Conservation (phyloP, 2,797 vertebrate genomes). For the Cirrhinus molitorella region DNA sequence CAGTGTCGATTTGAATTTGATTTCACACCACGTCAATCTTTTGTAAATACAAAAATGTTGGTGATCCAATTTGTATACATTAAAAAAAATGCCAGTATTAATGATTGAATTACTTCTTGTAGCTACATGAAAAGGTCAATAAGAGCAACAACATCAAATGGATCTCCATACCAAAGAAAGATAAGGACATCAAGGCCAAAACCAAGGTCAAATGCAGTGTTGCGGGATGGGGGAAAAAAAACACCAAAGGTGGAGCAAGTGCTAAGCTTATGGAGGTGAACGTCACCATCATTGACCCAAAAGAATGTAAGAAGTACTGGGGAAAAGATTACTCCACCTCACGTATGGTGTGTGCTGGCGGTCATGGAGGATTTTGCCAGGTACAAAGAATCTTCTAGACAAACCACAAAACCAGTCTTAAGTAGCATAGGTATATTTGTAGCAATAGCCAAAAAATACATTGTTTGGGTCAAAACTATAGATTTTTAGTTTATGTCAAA, state of each 20-base stretch:
- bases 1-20: background rate
- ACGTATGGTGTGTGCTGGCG: conserved; percentile 55
- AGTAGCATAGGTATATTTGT: too few relatives aligned
- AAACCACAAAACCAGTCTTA: background rate
- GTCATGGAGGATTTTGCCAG: conserved; percentile 58
- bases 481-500: too few relatives aligned
- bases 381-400: conserved; percentile 42
- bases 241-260: accelerated
- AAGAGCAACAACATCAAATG: conserved; percentile 31
- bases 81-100: background rate
- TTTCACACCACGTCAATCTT: too few relatives aligned
- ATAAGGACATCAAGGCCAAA: conserved; percentile 59
- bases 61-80: background rate
- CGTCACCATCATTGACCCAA: conserved; percentile 45
- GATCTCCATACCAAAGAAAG: conserved; percentile 56
- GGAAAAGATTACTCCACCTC: accelerated
- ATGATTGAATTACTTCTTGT: background rate
- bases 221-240: conserved; percentile 59
- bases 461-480: too few relatives aligned
- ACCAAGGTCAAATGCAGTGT: conserved; percentile 57
- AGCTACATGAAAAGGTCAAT: conserved; percentile 43
- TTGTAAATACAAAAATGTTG: too few relatives aligned
- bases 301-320: conserved; percentile 42
- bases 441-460: too few relatives aligned
- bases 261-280: conserved; percentile 48